Evolutionary conservation across 2,113 vertebrate species (phyloP), one percentile per base, ranked within the genome.

Genomic region (Tychaedon coryphoeus): DNA sequence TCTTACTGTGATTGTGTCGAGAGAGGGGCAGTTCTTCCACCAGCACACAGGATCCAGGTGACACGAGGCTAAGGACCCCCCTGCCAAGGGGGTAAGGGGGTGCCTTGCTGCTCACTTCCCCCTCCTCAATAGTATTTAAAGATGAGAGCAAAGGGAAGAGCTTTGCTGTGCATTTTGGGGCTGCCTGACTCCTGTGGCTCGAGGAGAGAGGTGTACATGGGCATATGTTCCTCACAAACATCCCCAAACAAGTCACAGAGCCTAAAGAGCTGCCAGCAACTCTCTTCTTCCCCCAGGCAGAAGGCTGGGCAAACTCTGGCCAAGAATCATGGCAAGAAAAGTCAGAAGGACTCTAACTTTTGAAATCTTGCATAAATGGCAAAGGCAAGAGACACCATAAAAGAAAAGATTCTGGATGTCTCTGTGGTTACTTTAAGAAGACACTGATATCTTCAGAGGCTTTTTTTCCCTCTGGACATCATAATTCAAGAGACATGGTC

Each of bases 41-140:
- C 81, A 25, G 2, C 1, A 3, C 42, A 14, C 34, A 25, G 65
- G 33, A n/a, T 28, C 29, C 61, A 13, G 36, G 25, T 19, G 18
- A 25, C 66, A 60, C 1, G 0, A 75, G 28, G 19, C 40, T 61
- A 53, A 67, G n/a, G 48, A 43, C 17, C 58, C 38, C 69, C 29
- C 14, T 3, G 1, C 51, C 0, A 0, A 48, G 36, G 25, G 11
- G 4, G 1, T 0, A 1, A 72, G 54, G n/a, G 45, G 50, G 19
- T 71, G 23, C 34, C 61, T 50, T 2, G 1, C 22, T 53, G 28
- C 36, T 54, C 28, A 40, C 40, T 26, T 23, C 8, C 6, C n/a
- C 1, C 12, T 47, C 14, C 28, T 53, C 43, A 3, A 4, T 3
- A 9, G 5, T 13, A 5, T 43, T 62, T 65, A 48, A 73, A 47